Percentiles rank a stretch among this genome's conserved stretches.
Evolutionary conservation across 2,113 vertebrate genomes (phyloP).

Genomic region (Rattus rattus): DNA sequence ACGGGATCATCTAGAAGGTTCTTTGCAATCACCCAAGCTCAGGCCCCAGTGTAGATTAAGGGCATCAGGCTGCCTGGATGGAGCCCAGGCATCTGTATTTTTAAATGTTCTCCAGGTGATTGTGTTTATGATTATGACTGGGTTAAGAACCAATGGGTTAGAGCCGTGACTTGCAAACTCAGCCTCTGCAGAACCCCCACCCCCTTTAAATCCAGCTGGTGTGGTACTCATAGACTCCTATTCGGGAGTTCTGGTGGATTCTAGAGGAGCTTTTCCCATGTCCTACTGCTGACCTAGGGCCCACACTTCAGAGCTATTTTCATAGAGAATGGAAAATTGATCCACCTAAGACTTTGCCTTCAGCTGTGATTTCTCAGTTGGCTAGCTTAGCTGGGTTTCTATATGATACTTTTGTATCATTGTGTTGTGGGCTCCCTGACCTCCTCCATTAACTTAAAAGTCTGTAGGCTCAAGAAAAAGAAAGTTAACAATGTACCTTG

Average conservation of each 20-base stretch:
- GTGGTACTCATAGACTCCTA: not conserved
- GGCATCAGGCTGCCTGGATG: constrained; percentile 49
- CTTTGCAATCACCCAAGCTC: not conserved
- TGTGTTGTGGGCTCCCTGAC: not conserved
- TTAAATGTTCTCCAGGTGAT: constrained; percentile 23
- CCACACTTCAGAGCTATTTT: not conserved
- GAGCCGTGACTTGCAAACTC: not conserved
- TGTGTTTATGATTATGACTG: constrained; percentile 34
- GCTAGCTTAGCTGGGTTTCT: not conserved
- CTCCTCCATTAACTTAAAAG: not conserved
- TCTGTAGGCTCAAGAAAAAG: constrained; percentile 1
- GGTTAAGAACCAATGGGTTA: constrained; percentile 15
- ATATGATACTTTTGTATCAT: not conserved
- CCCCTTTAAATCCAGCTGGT: not conserved
- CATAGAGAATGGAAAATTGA: not conserved
- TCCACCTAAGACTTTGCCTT: not conserved
- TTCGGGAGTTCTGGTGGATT: not conserved
- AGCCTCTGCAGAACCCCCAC: not conserved
- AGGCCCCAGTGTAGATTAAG: not conserved
- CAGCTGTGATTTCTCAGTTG: not conserved
- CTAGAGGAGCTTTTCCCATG: not conserved
- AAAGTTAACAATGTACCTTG: not conserved
- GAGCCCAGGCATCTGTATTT: constrained; percentile 14
- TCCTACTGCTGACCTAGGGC: not conserved
- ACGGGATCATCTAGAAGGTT: constrained; percentile 29